Percentiles rank a stretch among this genome's conserved stretches.
Conservation (phyloP, 2,113 vertebrate species). For the Oncorhynchus kisutch region DNA sequence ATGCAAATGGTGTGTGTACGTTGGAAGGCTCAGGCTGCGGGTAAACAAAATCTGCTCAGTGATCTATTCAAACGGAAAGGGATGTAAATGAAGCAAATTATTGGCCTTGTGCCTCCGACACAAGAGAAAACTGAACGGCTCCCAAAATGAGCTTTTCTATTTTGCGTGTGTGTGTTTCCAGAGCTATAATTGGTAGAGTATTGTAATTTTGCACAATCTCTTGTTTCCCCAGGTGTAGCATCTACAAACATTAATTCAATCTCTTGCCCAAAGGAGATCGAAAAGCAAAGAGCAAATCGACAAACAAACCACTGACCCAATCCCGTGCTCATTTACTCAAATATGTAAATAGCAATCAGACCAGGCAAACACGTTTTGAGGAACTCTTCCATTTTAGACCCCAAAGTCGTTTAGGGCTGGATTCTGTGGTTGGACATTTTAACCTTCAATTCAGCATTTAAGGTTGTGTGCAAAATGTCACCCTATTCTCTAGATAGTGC, state of each 20-base stretch:
- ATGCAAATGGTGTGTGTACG: slow-evolving; percentile 23
- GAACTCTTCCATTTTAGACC: slow-evolving; percentile 61
- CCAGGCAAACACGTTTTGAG: slow-evolving; percentile 63
- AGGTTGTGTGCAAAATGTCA: slow-evolving; percentile 1
- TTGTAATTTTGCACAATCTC: slow-evolving; percentile 72
- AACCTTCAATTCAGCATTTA: slow-evolving; percentile 44
- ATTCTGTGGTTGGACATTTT: slow-evolving; percentile 43
- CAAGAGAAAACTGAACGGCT: slow-evolving; percentile 48
- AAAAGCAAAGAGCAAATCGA: slow-evolving; percentile 75
- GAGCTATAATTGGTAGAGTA: slow-evolving; percentile 72
- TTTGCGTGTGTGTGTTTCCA: slow-evolving; percentile 59
- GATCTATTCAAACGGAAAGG: slow-evolving; percentile 63
- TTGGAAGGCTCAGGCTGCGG: slow-evolving; percentile 31
- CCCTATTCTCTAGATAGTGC: no score
- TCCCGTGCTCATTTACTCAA: slow-evolving; percentile 71
- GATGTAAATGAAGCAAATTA: slow-evolving; percentile 70
- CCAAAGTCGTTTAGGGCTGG: slow-evolving; percentile 53
- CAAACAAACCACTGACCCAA: slow-evolving; percentile 74
- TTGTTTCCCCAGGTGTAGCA: slow-evolving; percentile 72
- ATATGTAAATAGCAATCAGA: slow-evolving; percentile 77
- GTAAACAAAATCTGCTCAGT: slow-evolving; percentile 64
- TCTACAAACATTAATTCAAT: slow-evolving; percentile 79
- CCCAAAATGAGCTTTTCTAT: slow-evolving; percentile 41
- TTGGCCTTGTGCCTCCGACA: slow-evolving; percentile 58
- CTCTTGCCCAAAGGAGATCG: slow-evolving; percentile 77